phyloP scores from a whole-genome alignment of 2,113 vertebrate species.

The Plestiodon gilberti region DNA sequence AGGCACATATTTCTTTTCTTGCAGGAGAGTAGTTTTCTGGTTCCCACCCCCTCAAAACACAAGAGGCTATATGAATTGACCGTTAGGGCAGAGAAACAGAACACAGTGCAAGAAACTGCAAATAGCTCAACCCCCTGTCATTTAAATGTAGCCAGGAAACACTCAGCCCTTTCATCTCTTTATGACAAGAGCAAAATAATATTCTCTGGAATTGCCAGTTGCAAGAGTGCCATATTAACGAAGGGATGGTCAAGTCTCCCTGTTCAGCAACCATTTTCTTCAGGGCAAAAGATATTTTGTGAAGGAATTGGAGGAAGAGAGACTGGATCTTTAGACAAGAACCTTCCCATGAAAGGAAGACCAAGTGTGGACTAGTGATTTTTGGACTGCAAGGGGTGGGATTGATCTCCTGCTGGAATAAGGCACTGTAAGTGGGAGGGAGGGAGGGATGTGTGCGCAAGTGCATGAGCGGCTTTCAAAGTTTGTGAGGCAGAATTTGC shows the following conservation, averaged over 20 bases:
- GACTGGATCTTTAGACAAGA: background rate
- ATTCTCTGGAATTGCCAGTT: background rate
- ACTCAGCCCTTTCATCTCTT: background rate
- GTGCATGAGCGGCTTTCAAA: slow-evolving; percentile 20
- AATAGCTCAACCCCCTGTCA: background rate
- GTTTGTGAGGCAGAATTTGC: background rate
- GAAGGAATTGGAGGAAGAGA: background rate
- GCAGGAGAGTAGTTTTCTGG: background rate
- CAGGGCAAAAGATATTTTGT: background rate
- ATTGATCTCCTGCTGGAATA: background rate
- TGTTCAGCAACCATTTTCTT: background rate
- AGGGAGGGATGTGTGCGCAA: slow-evolving; percentile 15
- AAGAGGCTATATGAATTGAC: no score
- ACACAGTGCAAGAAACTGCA: background rate
- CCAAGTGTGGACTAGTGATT: background rate
- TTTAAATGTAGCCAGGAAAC: background rate
- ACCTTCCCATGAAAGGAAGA: background rate
- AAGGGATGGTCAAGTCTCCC: background rate
- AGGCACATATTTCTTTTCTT: background rate
- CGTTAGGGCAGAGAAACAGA: background rate
- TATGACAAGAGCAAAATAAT: background rate
- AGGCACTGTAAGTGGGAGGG: slow-evolving; percentile 41
- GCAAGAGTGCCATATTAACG: background rate
- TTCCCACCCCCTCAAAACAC: no score
- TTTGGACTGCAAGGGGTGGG: background rate